Percentiles rank a stretch among this genome's conserved stretches.
Evolutionary conservation across 2,888 invertebrate species (phyloP).

Genomic region (Orchestes rusci): DNA sequence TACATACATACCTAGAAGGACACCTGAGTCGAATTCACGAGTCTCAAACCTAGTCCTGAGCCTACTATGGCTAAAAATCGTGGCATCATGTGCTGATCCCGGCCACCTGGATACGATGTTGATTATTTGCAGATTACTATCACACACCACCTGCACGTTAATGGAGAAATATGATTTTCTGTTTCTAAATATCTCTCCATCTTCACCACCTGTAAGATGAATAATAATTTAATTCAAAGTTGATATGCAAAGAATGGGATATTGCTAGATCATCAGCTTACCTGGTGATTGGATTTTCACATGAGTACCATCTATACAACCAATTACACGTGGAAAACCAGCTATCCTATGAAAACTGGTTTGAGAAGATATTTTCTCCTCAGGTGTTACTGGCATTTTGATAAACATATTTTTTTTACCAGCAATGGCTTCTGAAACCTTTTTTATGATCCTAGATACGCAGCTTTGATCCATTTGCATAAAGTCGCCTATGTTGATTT

Average conservation of each 20-base stretch:
- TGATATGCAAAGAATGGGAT: neutral
- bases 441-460: constrained; percentile 10
- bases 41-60: constrained; percentile 12
- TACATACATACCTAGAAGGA: constrained; percentile 13
- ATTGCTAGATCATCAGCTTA: constrained; percentile 1
- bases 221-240: too few species aligned
- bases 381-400: constrained; percentile 7
- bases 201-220: constrained; percentile 25
- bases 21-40: constrained; percentile 6
- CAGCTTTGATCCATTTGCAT: constrained; percentile 4
- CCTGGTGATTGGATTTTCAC: constrained; percentile 7
- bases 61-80: constrained; percentile 26
- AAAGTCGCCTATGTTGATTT: constrained; percentile 4
- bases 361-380: constrained; percentile 2
- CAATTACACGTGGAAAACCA: constrained; percentile 5
- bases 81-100: constrained; percentile 31
- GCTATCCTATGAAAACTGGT: constrained; percentile 5
- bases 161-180: constrained; percentile 30
- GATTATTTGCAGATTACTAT: constrained; percentile 25
- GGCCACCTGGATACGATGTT: constrained; percentile 21
- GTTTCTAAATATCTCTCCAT: constrained; percentile 29
- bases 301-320: constrained; percentile 11
- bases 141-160: constrained; percentile 30
- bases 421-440: constrained; percentile 5
- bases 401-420: neutral